Evolutionary conservation across 2,797 vertebrate species (phyloP).

Genomic region (Hephaestus fuliginosus): DNA sequence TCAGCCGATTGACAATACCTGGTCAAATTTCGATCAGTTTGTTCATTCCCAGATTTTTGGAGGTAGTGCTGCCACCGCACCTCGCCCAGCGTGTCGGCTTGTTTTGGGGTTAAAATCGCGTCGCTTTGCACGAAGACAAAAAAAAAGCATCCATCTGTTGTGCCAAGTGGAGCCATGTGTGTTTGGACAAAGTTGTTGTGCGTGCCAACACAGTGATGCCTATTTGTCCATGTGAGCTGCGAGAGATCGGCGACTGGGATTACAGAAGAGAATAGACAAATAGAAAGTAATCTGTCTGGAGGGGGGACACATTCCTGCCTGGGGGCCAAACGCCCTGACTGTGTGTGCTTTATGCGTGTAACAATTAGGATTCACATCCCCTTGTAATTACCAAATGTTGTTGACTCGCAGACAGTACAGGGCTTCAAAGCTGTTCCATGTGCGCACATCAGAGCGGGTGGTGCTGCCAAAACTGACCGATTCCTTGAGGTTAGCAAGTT

Average conservation of each 20-base stretch:
- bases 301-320: conserved; percentile 40
- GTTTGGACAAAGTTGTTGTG: conserved; percentile 47
- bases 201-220: conserved; percentile 54
- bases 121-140: conserved; percentile 17
- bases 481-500: background rate
- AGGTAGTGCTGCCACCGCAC: conserved; percentile 38
- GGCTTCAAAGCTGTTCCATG: conserved; percentile 53
- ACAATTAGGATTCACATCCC: conserved; percentile 60
- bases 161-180: conserved; percentile 44
- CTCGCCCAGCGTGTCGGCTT: conserved; percentile 41
- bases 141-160: conserved; percentile 62
- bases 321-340: conserved; percentile 52
- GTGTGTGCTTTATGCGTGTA: conserved; percentile 54
- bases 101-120: conserved; percentile 57
- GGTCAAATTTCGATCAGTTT: conserved; percentile 48
- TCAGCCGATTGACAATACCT: conserved; percentile 6
- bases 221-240: conserved; percentile 51
- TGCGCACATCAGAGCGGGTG: conserved; percentile 10
- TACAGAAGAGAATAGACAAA: conserved; percentile 58
- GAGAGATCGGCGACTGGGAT: conserved; percentile 34
- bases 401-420: conserved; percentile 51
- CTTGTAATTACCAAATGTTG: conserved; percentile 67
- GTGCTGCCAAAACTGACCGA: background rate
- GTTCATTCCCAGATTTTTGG: conserved; percentile 13
- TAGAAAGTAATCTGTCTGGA: conserved; percentile 51